Conservation (phyloP, 2,888 invertebrate genomes). For the Hemaris fuciformis region DNA sequence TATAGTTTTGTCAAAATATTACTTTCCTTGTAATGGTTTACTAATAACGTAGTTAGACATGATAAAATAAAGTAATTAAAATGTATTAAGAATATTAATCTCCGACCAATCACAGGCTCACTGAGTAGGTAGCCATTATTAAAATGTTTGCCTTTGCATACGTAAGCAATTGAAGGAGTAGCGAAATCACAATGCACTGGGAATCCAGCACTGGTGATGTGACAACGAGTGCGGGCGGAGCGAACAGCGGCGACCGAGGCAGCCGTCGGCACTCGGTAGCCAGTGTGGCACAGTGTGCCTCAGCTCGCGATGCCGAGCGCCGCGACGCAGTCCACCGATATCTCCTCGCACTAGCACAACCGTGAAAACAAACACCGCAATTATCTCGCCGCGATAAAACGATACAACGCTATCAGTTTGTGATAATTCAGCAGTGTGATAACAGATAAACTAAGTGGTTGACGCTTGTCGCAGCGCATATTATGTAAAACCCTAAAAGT, state of each 20-base stretch:
- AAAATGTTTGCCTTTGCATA: background rate
- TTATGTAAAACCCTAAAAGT: constrained; percentile 71
- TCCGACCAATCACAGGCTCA: background rate
- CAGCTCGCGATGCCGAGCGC: constrained; percentile 59
- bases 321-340: constrained; percentile 35
- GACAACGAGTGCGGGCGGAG: constrained; percentile 30
- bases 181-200: constrained; percentile 15
- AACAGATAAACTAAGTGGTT: constrained; percentile 74
- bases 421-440: constrained; percentile 73
- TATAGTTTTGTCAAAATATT: too few relatives aligned
- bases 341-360: constrained; percentile 33
- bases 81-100: background rate
- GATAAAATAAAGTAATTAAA: background rate
- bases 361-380: constrained; percentile 70
- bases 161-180: background rate
- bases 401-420: constrained; percentile 64
- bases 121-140: background rate
- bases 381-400: constrained; percentile 74
- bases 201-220: constrained; percentile 22
- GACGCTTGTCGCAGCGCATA: constrained; percentile 58
- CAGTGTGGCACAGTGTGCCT: constrained; percentile 50
- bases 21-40: background rate
- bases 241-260: constrained; percentile 10
- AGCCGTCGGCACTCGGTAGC: constrained; percentile 21
- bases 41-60: background rate